Evolutionary conservation across 2,888 invertebrate genomes (phyloP).

Genomic region (Microchrysa polita): DNA sequence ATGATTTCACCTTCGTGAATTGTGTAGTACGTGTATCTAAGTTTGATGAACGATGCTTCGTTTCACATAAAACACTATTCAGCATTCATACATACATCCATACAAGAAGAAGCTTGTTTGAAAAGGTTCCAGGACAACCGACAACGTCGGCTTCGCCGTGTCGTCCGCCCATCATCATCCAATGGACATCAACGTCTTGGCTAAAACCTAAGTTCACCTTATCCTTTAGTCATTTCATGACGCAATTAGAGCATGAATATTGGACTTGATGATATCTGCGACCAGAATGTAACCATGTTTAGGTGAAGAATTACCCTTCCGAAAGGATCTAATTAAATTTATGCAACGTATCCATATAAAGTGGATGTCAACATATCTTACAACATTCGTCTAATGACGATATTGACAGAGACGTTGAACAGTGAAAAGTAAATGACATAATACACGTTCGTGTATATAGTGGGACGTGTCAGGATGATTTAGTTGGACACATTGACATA

Average conservation of each 20-base stretch:
- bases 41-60: too few species aligned
- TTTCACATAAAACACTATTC: too few species aligned
- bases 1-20: too few species aligned
- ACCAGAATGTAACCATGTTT: slow-evolving; percentile 31
- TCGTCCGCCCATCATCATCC: not conserved
- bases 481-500: not conserved
- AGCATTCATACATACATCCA: too few species aligned
- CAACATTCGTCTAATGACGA: slow-evolving; percentile 29
- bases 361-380: slow-evolving; percentile 35
- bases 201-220: not conserved
- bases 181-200: too few species aligned
- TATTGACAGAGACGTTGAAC: slow-evolving; percentile 39
- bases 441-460: too few species aligned
- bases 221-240: slow-evolving; percentile 23
- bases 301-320: slow-evolving; percentile 40
- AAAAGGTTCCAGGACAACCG: too few species aligned
- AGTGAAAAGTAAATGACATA: slow-evolving; percentile 14
- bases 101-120: too few species aligned
- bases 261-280: slow-evolving; percentile 36
- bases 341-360: slow-evolving; percentile 36
- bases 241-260: slow-evolving; percentile 42
- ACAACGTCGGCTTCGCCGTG: too few species aligned
- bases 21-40: too few species aligned
- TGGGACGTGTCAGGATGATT: not conserved
- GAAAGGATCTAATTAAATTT: slow-evolving; percentile 43